Percentiles rank a stretch among this genome's conserved stretches.
These are phyloP conservation scores for Ciconia maguari DNA, from an alignment of 2,113 vertebrate species.

Conservation along the genomic window DNA sequence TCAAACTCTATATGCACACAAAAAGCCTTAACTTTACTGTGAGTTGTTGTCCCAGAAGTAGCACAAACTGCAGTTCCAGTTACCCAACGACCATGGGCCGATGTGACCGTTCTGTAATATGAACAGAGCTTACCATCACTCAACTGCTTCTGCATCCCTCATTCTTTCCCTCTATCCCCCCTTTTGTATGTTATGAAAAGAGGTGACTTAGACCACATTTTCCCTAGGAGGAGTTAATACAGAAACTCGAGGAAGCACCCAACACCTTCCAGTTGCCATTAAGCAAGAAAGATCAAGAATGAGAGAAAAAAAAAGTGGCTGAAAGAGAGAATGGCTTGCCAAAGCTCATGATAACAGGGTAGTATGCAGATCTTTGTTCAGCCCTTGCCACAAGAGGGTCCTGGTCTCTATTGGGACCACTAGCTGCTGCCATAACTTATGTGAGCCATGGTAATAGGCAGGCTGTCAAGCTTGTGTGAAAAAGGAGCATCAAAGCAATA, in stretches of 20 bases:
- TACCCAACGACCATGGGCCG: accelerated
- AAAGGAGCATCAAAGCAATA: not conserved
- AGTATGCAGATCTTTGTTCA: not conserved
- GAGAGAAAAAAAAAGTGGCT: not conserved
- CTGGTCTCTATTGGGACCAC: not conserved
- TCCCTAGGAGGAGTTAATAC: not conserved
- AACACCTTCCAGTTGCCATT: not conserved
- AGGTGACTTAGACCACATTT: not conserved
- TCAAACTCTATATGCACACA: not conserved
- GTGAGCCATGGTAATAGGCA: not conserved
- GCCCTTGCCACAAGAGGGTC: not conserved
- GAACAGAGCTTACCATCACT: not conserved
- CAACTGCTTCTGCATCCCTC: not conserved
- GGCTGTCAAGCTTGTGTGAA: not conserved
- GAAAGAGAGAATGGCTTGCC: not conserved
- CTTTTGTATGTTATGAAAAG: not conserved
- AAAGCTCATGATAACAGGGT: not conserved
- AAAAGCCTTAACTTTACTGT: not conserved
- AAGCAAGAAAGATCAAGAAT: not conserved
- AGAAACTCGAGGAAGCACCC: not conserved
- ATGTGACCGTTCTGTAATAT: not conserved
- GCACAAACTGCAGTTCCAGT: not conserved
- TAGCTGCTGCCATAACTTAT: not conserved
- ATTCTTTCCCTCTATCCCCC: not conserved
- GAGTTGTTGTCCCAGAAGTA: not conserved